Evolutionary conservation across 2,113 vertebrate genomes (phyloP).

Genomic region (Pollachius pollachius): DNA sequence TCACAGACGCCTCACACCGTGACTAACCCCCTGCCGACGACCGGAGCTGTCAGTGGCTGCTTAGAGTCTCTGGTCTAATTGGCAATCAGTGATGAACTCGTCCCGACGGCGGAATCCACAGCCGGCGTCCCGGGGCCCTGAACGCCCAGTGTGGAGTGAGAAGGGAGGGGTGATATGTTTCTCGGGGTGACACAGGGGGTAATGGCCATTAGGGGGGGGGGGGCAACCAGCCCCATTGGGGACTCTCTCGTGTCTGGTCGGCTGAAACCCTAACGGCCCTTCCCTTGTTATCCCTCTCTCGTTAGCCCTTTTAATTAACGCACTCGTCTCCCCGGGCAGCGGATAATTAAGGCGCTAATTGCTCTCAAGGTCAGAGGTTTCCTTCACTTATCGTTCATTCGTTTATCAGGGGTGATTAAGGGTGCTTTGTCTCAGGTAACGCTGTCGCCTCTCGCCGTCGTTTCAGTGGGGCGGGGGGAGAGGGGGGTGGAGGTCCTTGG

Average conservation of each 20-base stretch:
- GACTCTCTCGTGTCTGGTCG: background rate
- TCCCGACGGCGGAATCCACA: conserved; percentile 24
- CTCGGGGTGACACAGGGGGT: conserved; percentile 8
- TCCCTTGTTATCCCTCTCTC: conserved; percentile 26
- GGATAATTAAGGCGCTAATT: conserved; percentile 57
- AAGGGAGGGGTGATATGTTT: conserved; percentile 7
- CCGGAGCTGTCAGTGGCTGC: conserved; percentile 47
- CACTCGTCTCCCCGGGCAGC: conserved; percentile 44
- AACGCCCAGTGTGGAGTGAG: conserved; percentile 52
- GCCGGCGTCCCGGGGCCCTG: conserved; percentile 30
- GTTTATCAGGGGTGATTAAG: conserved; percentile 38
- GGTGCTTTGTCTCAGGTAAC: conserved; percentile 19
- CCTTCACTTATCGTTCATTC: conserved; percentile 38
- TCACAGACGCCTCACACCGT: background rate
- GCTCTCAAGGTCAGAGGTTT: conserved; percentile 47
- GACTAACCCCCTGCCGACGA: conserved; percentile 53
- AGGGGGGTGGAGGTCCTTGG: background rate
- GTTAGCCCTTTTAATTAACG: conserved; percentile 48
- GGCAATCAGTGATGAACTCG: conserved; percentile 57
- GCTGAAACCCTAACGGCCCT: conserved; percentile 1
- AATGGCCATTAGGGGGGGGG: background rate
- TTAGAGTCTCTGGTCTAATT: conserved; percentile 55
- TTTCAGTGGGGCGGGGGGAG: background rate
- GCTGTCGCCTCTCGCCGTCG: conserved; percentile 8
- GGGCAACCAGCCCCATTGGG: no score